Evolutionary conservation across 2,888 invertebrate species (phyloP).

Genomic region (Ctena decussata): DNA sequence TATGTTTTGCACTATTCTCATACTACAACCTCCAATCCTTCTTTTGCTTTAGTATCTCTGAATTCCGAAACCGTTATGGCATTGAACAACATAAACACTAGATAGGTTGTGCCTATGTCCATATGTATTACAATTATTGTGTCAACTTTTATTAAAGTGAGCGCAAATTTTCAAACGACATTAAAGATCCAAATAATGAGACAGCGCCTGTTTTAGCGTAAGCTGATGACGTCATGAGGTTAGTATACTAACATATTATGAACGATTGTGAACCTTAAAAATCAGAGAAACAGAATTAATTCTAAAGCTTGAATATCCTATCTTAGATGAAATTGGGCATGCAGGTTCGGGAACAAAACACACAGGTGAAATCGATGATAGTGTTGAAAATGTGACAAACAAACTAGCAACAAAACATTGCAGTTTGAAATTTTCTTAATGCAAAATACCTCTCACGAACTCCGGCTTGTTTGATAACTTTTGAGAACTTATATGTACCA

Average conservation of each 20-base stretch:
- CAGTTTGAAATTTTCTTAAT: too few relatives aligned
- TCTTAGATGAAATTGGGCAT: background rate
- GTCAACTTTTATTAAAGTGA: background rate
- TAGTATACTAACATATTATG: background rate
- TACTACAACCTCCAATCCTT: too few relatives aligned
- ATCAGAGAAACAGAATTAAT: background rate
- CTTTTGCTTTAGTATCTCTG: too few relatives aligned
- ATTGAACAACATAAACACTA: too few relatives aligned
- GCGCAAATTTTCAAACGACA: slow-evolving; percentile 15
- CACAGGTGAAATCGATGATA: background rate
- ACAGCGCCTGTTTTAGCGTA: background rate
- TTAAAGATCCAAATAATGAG: background rate
- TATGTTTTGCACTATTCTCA: too few relatives aligned
- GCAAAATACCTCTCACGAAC: too few relatives aligned
- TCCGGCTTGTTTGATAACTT: too few relatives aligned
- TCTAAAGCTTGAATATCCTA: background rate
- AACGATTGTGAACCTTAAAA: background rate
- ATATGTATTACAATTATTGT: background rate
- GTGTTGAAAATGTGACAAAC: background rate
- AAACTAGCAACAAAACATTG: too few relatives aligned
- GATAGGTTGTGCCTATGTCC: background rate
- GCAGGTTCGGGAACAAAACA: slow-evolving; percentile 5
- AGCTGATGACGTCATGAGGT: background rate
- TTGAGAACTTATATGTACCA: too few relatives aligned
- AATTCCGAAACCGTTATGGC: too few relatives aligned